Evolutionary conservation across 2,797 vertebrate species (phyloP), one percentile per base, ranked within the genome.

Genomic region (Paedocypris micromegethes): DNA sequence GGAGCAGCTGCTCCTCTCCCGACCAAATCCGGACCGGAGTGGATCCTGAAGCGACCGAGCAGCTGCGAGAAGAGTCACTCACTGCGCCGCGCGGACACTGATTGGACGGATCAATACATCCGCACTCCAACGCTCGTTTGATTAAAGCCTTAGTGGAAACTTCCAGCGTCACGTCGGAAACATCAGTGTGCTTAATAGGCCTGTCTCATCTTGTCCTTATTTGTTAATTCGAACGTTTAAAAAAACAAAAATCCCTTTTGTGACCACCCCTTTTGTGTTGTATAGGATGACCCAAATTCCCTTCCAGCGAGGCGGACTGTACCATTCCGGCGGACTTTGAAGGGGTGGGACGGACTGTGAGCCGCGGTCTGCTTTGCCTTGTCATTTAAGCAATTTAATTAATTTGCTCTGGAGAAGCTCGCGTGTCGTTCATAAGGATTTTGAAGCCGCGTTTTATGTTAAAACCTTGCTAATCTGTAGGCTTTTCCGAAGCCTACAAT

Each of bases 1-100:
- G 54, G 61, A 75, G 74, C 77, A 78, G 79, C 79, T 80, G 77
- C 77, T 77, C 75, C 71, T 65, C 49, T 70, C 65, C 70, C 72
- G 56, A 72, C 77, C 72, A 78, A 80, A 82, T 82, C 78, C 78
- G 79, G 78, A 80, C 74, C 64, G 70, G 66, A 72, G 64, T 60
- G 73, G 64, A 72, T 58, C 58, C 8, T 67, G 41, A 45, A 42
- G 47, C 59, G 58, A 72, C 46, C 23, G 58, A 64, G 78, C 75
- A 78, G 77, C 80, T 76, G 78, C 72, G 79, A 83, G 81, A 48
- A 69, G 78, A 79, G 65, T 79, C 79, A 75, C 75, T 76, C 76
- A 63, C 78, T 75, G 58, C 47, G 3, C 60, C 40, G 44, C 53
- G 4, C 7, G 46, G 52, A 50, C 72, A 23, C 23, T 45, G 67